Percentiles rank a stretch among this genome's conserved stretches.
Conservation (phyloP, 2,888 invertebrate genomes). For the Chydorus sphaericus region DNA sequence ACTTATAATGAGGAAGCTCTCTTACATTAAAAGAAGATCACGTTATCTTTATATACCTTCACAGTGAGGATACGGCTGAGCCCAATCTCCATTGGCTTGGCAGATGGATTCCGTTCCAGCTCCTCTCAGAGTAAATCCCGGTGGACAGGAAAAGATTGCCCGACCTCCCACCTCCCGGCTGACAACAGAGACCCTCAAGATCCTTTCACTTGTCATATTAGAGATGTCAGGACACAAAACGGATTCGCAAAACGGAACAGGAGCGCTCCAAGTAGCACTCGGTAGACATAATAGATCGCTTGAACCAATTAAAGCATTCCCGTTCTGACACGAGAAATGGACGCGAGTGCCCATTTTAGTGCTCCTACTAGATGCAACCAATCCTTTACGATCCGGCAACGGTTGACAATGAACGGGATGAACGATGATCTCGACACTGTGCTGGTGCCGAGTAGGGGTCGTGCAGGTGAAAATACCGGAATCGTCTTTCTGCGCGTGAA, state of each 20-base stretch:
- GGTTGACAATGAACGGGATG: constrained; percentile 62
- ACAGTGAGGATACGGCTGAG: constrained; percentile 57
- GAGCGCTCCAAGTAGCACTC: constrained; percentile 72
- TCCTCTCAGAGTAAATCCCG: constrained; percentile 60
- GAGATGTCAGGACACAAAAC: constrained; percentile 21
- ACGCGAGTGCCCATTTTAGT: constrained; percentile 60
- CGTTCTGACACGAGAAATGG: constrained; percentile 59
- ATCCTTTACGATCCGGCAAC: constrained; percentile 53
- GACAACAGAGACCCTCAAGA: constrained; percentile 53
- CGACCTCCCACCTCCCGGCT: constrained; percentile 66
- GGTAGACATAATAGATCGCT: constrained; percentile 59
- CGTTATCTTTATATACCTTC: too few relatives aligned
- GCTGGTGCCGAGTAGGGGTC: constrained; percentile 66
- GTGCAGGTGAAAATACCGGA: constrained; percentile 70
- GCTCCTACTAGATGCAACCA: constrained; percentile 52
- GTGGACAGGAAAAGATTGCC: constrained; percentile 62
- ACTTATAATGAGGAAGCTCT: too few relatives aligned
- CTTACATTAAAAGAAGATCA: too few relatives aligned
- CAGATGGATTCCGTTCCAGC: constrained; percentile 53
- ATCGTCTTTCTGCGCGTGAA: constrained; percentile 65
- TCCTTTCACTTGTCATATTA: constrained; percentile 37
- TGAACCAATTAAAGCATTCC: constrained; percentile 63
- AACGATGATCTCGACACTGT: constrained; percentile 55
- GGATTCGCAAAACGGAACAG: constrained; percentile 66
- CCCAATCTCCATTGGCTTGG: constrained; percentile 63